Conservation (phyloP, 2,113 vertebrate species). For the Acanthisitta chloris region DNA sequence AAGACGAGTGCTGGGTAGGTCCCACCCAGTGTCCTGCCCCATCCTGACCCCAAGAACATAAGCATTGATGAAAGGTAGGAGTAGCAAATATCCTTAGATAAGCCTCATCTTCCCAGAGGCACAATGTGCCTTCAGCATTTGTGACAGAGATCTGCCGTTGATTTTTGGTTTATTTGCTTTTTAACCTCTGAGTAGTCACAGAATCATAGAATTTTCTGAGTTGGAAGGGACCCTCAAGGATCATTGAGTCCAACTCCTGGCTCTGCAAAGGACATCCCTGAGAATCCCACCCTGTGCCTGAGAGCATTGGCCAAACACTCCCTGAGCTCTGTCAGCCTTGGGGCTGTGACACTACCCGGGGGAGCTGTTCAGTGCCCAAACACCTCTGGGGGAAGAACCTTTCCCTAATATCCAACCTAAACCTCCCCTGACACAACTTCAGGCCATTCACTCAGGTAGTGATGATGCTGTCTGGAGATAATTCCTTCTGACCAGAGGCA, state of each 20-base stretch:
- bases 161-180: not conserved
- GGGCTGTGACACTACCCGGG: not conserved
- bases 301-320: not conserved
- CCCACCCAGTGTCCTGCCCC: not conserved
- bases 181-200: not conserved
- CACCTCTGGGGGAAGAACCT: not conserved
- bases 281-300: not conserved
- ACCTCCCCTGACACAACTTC: not conserved
- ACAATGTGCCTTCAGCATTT: not conserved
- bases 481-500: not conserved
- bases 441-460: not conserved
- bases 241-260: not conserved
- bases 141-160: not conserved
- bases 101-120: not conserved
- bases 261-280: not conserved
- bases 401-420: not conserved
- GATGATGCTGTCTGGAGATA: not conserved
- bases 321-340: not conserved
- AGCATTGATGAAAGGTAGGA: not conserved
- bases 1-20: not conserved
- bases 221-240: not conserved
- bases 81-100: not conserved
- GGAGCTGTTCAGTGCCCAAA: not conserved
- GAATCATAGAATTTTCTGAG: not conserved
- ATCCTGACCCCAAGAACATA: not conserved